Conservation (phyloP, 2,797 vertebrate species). For the Pipistrellus pygmaeus region DNA sequence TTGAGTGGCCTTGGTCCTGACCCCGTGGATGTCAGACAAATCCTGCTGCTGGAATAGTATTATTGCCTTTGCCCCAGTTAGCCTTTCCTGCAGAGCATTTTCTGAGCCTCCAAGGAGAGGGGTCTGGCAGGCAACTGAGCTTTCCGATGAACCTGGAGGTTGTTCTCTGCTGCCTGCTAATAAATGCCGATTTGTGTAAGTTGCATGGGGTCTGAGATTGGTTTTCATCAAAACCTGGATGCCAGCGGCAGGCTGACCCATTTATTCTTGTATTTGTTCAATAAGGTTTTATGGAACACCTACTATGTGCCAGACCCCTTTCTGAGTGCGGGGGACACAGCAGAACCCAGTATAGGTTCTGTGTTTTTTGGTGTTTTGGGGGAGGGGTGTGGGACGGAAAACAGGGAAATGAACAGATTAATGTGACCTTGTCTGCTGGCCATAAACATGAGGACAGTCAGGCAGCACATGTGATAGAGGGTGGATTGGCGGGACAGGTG, state of each 20-base stretch:
- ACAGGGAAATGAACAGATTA: background rate
- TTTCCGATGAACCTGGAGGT: rapidly evolving
- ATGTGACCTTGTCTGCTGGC: background rate
- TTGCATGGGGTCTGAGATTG: background rate
- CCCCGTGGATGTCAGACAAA: background rate
- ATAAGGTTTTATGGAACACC: background rate
- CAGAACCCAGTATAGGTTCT: rapidly evolving
- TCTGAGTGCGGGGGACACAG: background rate
- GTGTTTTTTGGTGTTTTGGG: background rate
- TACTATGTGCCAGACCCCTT: background rate
- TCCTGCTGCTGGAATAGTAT: background rate
- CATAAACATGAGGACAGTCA: rapidly evolving
- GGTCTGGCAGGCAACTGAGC: rapidly evolving
- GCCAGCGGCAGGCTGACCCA: background rate
- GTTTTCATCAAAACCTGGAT: background rate
- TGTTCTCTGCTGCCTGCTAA: background rate
- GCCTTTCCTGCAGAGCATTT: background rate
- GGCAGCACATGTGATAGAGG: rapidly evolving
- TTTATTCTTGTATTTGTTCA: background rate
- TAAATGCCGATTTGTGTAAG: background rate
- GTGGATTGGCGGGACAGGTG: rapidly evolving
- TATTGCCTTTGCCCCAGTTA: background rate
- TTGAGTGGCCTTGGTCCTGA: background rate
- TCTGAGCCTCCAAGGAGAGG: background rate
- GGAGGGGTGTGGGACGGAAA: background rate